Conservation (phyloP, 2,113 vertebrate species). For the Platichthys flesus region DNA sequence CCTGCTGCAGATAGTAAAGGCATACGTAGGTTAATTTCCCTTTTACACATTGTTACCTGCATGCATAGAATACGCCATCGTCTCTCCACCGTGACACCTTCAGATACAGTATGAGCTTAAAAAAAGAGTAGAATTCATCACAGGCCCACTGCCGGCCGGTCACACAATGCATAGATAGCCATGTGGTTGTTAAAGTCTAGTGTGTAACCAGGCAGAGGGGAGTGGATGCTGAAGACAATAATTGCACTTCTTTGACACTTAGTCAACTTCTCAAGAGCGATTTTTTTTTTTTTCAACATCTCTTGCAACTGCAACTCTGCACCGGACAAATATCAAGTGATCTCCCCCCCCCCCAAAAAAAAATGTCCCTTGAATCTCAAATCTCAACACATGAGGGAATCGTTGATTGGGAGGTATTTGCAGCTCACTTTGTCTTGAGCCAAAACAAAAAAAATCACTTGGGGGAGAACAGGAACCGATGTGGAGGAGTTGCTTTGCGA, state of each 20-base stretch:
- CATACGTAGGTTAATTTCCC: slow-evolving; percentile 52
- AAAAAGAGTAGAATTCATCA: slow-evolving; percentile 59
- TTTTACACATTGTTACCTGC: slow-evolving; percentile 65
- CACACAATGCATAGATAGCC: slow-evolving; percentile 56
- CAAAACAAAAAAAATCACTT: slow-evolving; percentile 53
- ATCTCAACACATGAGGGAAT: slow-evolving; percentile 44
- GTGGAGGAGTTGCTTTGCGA: slow-evolving; percentile 42
- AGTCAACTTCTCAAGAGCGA: slow-evolving; percentile 44
- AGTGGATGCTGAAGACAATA: slow-evolving; percentile 44
- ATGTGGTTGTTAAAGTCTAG: slow-evolving; percentile 38
- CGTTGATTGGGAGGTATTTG: slow-evolving; percentile 54
- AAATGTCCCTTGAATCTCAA: slow-evolving; percentile 47
- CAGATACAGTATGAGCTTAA: slow-evolving; percentile 57
- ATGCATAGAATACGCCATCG: slow-evolving; percentile 57
- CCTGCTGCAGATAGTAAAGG: slow-evolving; percentile 63
- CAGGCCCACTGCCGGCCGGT: slow-evolving; percentile 29
- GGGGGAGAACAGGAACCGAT: slow-evolving; percentile 66
- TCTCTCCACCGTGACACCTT: slow-evolving; percentile 47
- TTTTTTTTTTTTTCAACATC: slow-evolving; percentile 15
- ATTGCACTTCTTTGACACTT: slow-evolving; percentile 60
- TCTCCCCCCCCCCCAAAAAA: background rate
- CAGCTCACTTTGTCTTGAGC: slow-evolving; percentile 33
- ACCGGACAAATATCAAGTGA: slow-evolving; percentile 58
- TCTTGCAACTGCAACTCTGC: slow-evolving; percentile 39
- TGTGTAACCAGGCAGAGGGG: slow-evolving; percentile 30